Conservation (phyloP, 1,140 invertebrate species). For the Octopus bimaculoides region DNA sequence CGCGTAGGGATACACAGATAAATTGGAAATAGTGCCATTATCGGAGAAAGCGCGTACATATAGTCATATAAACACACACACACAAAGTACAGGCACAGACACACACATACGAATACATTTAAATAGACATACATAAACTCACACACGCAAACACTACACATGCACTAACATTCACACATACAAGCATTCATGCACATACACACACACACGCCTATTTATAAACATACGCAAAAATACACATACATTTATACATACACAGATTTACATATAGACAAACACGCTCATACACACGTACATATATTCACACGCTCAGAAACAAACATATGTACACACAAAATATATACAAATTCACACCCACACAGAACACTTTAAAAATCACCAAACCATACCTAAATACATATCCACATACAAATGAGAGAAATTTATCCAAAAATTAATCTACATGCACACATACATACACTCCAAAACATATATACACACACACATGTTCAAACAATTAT, state of each 20-base stretch:
- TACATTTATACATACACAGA: not conserved
- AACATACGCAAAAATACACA: conserved; percentile 9
- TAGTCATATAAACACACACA: conserved; percentile 8
- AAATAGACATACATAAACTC: conserved; percentile 2
- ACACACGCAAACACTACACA: not conserved
- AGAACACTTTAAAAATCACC: too few relatives aligned
- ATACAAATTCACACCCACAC: too few relatives aligned
- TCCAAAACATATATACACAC: too few relatives aligned
- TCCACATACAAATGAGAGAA: too few relatives aligned
- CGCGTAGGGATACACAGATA: too few relatives aligned
- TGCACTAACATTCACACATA: not conserved
- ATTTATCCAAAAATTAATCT: too few relatives aligned
- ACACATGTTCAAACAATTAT: too few relatives aligned
- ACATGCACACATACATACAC: too few relatives aligned
- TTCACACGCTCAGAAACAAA: too few relatives aligned
- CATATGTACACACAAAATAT: too few relatives aligned
- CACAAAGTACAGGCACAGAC: not conserved
- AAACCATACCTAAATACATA: too few relatives aligned
- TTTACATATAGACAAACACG: not conserved
- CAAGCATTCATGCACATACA: conserved; percentile 7
- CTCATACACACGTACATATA: not conserved
- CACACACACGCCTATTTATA: conserved; percentile 8
- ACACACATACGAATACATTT: conserved; percentile 9
- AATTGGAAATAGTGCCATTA: too few relatives aligned
- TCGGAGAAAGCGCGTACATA: conserved; percentile 5